Evolutionary conservation across 2,113 vertebrate genomes (phyloP), one percentile per base, ranked within the genome.

Genomic region (Gallinago media): DNA sequence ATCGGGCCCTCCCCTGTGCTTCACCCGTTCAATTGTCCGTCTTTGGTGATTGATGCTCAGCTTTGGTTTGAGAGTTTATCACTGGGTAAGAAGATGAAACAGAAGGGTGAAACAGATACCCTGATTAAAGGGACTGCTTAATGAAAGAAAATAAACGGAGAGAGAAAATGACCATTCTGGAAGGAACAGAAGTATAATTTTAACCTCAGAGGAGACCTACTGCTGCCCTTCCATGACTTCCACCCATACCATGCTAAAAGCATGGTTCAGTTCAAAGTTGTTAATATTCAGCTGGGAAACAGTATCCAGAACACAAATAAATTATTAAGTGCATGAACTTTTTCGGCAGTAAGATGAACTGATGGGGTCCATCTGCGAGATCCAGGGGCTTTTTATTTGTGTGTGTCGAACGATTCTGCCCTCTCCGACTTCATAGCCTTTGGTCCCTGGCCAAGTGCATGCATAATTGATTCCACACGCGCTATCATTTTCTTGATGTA

Each of bases 271-370:
- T 99, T 99, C 98, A 99, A 99, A 99, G 99, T 99, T 99, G 99
- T 99, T 99, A 99, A 99, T 99, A 99, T 99, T 99, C 99, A 99
- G 98, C 98, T 98, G 98, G 98, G 99, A 99, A 99, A 99, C 99
- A 98, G 99, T 99, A 99, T 99, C 99, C 99, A 99, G 99, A 99
- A 98, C 98, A 98, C 99, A 99, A 98, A 99, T 99, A 99, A 99
- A 99, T 99, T 99, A 99, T 99, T 99, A 99, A 99, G 99, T 98
- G 98, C 99, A 99, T 99, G 99, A 99, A 99, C 99, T 99, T 99
- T 99, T 99, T 99, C 99, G 98, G 98, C 98, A 99, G 99, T 99
- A 99, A 99, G 99, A 99, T 99, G 99, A 99, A 99, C 99, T 99
- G 99, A 99, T 99, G 99, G 98, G 98, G 99, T 99, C 99, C 99